Conservation (phyloP, 1,140 invertebrate genomes). For the Hylaeus volcanicus region DNA sequence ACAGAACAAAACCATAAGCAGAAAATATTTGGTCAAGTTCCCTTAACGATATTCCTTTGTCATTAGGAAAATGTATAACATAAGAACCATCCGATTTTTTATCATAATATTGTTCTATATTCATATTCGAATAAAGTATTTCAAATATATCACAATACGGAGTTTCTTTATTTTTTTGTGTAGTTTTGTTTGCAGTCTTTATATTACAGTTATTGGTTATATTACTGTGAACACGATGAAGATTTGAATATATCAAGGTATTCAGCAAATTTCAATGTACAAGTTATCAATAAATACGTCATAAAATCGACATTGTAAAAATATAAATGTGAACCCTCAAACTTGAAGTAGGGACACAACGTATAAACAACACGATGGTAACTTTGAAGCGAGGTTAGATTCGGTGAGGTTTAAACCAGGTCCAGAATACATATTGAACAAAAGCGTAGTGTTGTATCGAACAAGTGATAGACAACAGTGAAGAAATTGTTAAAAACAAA, state of each 20-base stretch:
- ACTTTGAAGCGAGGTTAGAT: neutral
- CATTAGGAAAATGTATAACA: slow-evolving; percentile 52
- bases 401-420: no score
- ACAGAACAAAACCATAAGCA: slow-evolving; percentile 46
- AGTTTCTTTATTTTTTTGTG: neutral
- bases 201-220: neutral
- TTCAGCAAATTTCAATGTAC: neutral
- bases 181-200: neutral
- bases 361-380: neutral
- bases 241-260: neutral
- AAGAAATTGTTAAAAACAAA: neutral
- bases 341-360: neutral
- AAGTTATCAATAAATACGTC: neutral
- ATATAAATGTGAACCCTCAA: neutral
- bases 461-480: neutral
- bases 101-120: slow-evolving; percentile 29
- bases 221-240: neutral
- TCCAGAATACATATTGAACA: no score
- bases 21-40: slow-evolving; percentile 51
- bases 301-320: neutral
- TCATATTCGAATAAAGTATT: slow-evolving; percentile 12
- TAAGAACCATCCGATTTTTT: neutral
- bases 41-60: neutral
- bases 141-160: neutral
- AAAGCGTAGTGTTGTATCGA: neutral